Percentiles rank a stretch among this genome's conserved stretches.
Conservation (phyloP, 2,113 vertebrate species). For the Xenotilapia caudafasciata region DNA sequence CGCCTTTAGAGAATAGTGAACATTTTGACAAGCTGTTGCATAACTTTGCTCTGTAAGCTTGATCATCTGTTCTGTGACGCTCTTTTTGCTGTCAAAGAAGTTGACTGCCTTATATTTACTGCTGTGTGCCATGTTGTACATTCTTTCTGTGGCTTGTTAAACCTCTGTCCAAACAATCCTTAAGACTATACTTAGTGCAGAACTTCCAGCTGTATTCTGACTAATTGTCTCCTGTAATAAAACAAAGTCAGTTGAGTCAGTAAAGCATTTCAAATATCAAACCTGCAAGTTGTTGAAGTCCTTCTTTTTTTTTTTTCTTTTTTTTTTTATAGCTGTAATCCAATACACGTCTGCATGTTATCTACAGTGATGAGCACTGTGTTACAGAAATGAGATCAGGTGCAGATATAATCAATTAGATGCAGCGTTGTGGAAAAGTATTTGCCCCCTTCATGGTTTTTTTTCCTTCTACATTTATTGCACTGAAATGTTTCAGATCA, state of each 20-base stretch:
- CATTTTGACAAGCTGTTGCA: not conserved
- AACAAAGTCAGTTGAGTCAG: not conserved
- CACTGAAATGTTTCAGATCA: not conserved
- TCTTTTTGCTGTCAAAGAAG: not conserved
- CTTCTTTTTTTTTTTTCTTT: not conserved
- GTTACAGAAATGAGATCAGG: not conserved
- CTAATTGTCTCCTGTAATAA: not conserved
- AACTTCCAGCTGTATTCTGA: not conserved
- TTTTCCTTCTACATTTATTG: not conserved
- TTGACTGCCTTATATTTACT: slow-evolving; percentile 30
- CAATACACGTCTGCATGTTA: not conserved
- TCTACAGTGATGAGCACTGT: not conserved
- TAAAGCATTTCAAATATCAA: slow-evolving; percentile 21
- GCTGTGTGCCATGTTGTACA: slow-evolving; percentile 1
- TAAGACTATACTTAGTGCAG: not conserved
- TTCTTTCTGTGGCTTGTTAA: not conserved
- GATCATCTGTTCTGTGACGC: not conserved
- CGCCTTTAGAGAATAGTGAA: not conserved
- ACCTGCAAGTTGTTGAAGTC: not conserved
- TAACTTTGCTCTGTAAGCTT: not conserved
- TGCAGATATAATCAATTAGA: not conserved
- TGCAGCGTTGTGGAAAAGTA: not conserved
- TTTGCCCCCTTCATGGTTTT: not conserved
- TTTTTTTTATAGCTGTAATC: no score
- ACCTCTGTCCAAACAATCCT: not conserved